phyloP scores from a whole-genome alignment of 2,888 invertebrate genomes.

The Dynastes hyllus region DNA sequence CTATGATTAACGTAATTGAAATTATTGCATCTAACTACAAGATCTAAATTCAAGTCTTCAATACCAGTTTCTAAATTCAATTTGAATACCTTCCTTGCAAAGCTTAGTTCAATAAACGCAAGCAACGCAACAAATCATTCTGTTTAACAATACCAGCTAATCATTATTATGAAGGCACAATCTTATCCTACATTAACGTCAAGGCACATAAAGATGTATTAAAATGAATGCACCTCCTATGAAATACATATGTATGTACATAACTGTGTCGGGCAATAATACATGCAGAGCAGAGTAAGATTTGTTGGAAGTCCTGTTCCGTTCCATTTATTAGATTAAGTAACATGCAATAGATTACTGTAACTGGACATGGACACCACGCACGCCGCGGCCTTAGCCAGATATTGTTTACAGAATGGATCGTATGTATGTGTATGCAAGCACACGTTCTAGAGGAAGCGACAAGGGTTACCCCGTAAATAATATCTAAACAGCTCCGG shows the following conservation, averaged over 20 bases:
- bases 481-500: conserved; percentile 3
- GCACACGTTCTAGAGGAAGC: background rate
- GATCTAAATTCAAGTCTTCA: too few species aligned
- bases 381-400: background rate
- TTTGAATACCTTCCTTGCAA: too few species aligned
- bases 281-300: conserved; percentile 6
- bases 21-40: too few species aligned
- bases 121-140: too few species aligned
- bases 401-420: conserved; percentile 32
- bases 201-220: conserved; percentile 15
- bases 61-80: too few species aligned
- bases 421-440: background rate
- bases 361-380: conserved; percentile 24
- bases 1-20: too few species aligned
- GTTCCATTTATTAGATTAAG: conserved; percentile 39
- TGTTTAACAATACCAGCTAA: too few species aligned
- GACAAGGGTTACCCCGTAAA: conserved; percentile 11
- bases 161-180: too few species aligned
- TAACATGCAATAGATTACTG: conserved; percentile 39
- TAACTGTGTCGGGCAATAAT: conserved; percentile 3
- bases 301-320: conserved; percentile 38
- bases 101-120: too few species aligned
- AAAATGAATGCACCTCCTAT: background rate
- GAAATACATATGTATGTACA: too few species aligned
- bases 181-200: conserved; percentile 18